phyloP scores from a whole-genome alignment of 2,113 vertebrate genomes.

The Spermophilus dauricus region DNA sequence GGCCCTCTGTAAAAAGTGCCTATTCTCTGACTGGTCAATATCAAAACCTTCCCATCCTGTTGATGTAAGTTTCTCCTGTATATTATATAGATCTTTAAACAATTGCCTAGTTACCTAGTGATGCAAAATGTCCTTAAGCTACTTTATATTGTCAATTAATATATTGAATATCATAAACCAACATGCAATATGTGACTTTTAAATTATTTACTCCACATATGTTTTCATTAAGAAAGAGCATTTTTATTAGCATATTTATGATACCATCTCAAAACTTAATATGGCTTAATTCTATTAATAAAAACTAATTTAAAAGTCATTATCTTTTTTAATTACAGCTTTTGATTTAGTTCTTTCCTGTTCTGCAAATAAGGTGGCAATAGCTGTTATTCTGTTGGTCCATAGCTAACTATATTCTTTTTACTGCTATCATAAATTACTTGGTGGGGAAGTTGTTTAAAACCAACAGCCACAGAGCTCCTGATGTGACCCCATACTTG shows the following conservation, averaged over 20 bases:
- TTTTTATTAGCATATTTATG: slow-evolving; percentile 87
- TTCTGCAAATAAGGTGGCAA: slow-evolving; percentile 58
- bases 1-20: neutral
- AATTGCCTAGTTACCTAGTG: slow-evolving; percentile 25
- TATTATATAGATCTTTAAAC: neutral
- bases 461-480: slow-evolving; percentile 2
- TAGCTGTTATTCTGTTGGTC: slow-evolving; percentile 44
- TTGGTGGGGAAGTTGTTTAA: slow-evolving; percentile 38
- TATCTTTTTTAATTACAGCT: slow-evolving; percentile 86
- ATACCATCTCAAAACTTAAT: slow-evolving; percentile 83
- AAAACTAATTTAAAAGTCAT: slow-evolving; percentile 87
- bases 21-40: neutral
- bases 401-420: slow-evolving; percentile 46
- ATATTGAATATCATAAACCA: slow-evolving; percentile 83
- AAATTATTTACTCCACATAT: slow-evolving; percentile 82
- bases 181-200: slow-evolving; percentile 68
- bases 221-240: slow-evolving; percentile 83
- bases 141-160: slow-evolving; percentile 79
- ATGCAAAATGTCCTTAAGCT: slow-evolving; percentile 50
- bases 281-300: slow-evolving; percentile 87
- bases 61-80: neutral
- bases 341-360: slow-evolving; percentile 75
- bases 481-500: neutral
- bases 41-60: neutral
- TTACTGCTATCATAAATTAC: neutral